phyloP scores from a whole-genome alignment of 2,797 vertebrate genomes.

The Taeniopygia guttata region DNA sequence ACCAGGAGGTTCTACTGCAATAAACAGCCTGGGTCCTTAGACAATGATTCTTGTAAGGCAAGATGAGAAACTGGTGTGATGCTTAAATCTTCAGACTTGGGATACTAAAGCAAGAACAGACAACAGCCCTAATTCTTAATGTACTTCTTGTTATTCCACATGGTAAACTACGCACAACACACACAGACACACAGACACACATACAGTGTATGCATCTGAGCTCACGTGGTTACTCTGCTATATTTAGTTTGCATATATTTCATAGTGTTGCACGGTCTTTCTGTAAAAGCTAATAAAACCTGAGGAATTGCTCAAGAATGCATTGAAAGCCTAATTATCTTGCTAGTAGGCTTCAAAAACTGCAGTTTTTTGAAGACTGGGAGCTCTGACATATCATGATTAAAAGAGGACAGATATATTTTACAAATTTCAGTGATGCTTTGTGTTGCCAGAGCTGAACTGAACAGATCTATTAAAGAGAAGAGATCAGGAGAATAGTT shows the following conservation, averaged over 20 bases:
- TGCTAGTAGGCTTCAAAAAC: not conserved
- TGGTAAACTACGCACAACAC: not conserved
- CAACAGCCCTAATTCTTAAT: not conserved
- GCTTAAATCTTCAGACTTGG: not conserved
- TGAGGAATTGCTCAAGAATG: not conserved
- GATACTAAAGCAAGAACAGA: not conserved
- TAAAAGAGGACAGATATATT: not conserved
- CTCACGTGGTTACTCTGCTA: fast-evolving
- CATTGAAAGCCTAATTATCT: not conserved
- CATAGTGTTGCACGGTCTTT: not conserved
- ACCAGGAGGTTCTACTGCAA: not conserved
- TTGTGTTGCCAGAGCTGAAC: not conserved
- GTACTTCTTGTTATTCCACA: fast-evolving
- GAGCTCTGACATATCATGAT: not conserved
- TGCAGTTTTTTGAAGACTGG: not conserved
- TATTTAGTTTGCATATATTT: not conserved
- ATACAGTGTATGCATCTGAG: not conserved
- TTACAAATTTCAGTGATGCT: not conserved
- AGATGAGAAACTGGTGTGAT: not conserved
- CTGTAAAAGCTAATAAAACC: not conserved
- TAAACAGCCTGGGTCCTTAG: not conserved
- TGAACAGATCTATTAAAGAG: not conserved
- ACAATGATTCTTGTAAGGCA: not conserved
- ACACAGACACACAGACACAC: not conserved
- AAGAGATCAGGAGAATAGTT: not conserved